Evolutionary conservation across 2,113 vertebrate species (phyloP).

Genomic region (Atherinomorus stipes): DNA sequence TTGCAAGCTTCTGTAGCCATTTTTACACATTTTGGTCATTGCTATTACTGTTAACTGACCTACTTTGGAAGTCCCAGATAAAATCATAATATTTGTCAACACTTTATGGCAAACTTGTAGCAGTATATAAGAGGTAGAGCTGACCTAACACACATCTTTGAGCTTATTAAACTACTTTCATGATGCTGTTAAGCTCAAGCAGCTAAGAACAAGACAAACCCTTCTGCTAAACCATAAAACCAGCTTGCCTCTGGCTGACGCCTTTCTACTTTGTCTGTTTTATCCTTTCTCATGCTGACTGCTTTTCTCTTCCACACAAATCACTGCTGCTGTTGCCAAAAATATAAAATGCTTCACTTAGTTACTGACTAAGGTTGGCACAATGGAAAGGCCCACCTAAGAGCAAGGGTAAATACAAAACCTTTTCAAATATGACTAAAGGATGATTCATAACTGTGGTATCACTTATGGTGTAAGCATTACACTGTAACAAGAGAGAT

Average conservation of each 20-base stretch:
- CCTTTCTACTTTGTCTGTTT: conserved; percentile 22
- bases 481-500: no score
- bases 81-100: neutral
- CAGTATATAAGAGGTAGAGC: no score
- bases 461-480: neutral
- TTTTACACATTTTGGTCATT: neutral
- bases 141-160: no score
- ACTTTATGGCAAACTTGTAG: no score
- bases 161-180: neutral
- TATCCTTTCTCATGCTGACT: conserved; percentile 2
- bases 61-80: neutral
- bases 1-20: neutral
- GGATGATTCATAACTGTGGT: neutral
- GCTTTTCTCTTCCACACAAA: conserved; percentile 22
- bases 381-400: conserved; percentile 26
- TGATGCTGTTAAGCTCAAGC: conserved; percentile 2
- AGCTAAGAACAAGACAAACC: conserved; percentile 8
- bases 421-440: neutral
- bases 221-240: conserved; percentile 35
- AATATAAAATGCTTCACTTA: conserved; percentile 34
- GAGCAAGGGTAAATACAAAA: conserved; percentile 24
- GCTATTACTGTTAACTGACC: neutral
- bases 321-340: conserved; percentile 32
- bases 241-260: conserved; percentile 18
- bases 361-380: conserved; percentile 16